Evolutionary conservation across 2,113 vertebrate genomes (phyloP), one percentile per base, ranked within the genome.

Genomic region (Cheilinus undulatus): DNA sequence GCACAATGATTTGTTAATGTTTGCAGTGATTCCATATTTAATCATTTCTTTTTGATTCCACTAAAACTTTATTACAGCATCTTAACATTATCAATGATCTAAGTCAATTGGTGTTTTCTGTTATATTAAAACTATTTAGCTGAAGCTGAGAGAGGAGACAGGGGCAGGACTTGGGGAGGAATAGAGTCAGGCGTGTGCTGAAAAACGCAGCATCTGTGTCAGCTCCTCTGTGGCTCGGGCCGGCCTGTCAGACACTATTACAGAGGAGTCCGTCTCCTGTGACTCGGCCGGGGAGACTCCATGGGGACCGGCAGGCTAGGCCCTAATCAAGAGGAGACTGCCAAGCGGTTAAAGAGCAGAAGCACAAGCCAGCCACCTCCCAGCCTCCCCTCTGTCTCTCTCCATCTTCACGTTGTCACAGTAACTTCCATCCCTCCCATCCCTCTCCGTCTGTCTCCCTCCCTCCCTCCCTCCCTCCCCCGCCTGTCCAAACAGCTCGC

Each of bases 261-360:
- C 88, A 68, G 85, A 82, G 83, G 70, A 94, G 81, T 66, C 64
- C 57, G 82, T 92, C 89, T 92, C 91, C 67, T 34, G 82, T 70
- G 88, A 88, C 83, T 89, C 32, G 48, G 82, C 84, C 49, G 43
- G 32, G 62, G 87, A 91, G 86, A 84, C 79, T 90, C 83, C 72
- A 54, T 61, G 15, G 88, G 90, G 86, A 91, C 86, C 48, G 64
- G 64, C 43, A 68, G 73, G 56, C 68, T 49, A 17, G 82, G 72
- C 78, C 88, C 91, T 92, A 90, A 92, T 92, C 89, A 93, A 90
- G 89, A 92, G 87, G 62, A 82, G 88, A 90, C 92, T 92, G 90
- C 88, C 85, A 84, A 85, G 80, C 80, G 40, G 87, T 93, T 91
- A 91, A 90, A 90, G 78, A 90, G 88, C 83, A 87, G 68, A 73